Percentiles rank a stretch among this genome's conserved stretches.
phyloP scores from a whole-genome alignment of 2,113 vertebrate species.

The Hydrochoerus hydrochaeris region DNA sequence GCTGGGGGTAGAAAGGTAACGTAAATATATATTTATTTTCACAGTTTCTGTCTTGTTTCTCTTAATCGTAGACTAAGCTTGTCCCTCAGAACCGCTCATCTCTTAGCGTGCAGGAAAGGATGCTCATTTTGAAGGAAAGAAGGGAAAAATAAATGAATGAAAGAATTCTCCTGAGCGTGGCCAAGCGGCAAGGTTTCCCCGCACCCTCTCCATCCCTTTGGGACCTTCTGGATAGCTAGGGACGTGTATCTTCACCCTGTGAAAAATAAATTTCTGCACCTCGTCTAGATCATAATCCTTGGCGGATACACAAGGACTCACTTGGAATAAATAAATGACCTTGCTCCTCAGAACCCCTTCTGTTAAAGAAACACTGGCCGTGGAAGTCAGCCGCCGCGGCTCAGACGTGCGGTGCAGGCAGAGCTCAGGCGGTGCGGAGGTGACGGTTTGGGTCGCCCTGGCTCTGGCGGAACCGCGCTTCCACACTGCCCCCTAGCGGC shows the following conservation, averaged over 20 bases:
- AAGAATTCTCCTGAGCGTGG: neutral
- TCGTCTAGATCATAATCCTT: neutral
- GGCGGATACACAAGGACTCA: neutral
- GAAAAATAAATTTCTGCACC: neutral
- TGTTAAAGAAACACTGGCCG: neutral
- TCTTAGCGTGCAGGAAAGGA: neutral
- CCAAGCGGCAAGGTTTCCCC: neutral
- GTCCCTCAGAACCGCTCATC: neutral
- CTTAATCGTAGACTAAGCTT: neutral
- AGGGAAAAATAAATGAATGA: neutral
- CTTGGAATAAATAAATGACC: neutral
- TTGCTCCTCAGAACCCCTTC: neutral
- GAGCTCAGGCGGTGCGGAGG: neutral
- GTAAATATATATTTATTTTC: neutral
- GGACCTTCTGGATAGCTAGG: neutral
- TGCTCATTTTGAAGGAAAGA: neutral
- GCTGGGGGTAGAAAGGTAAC: neutral
- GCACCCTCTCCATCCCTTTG: neutral
- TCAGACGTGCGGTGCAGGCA: neutral
- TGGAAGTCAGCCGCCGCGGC: neutral
- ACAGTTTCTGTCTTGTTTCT: neutral
- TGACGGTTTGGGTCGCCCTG: too few species aligned
- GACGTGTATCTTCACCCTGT: neutral
- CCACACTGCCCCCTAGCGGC: slow-evolving; percentile 88
- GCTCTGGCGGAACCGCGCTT: slow-evolving; percentile 74